A percentile compares a stretch with the other conserved stretches of the same genome.
These are phyloP conservation scores for Ardeotis arabs DNA, from an alignment of 2,113 vertebrate species.

Conservation along the genomic window DNA sequence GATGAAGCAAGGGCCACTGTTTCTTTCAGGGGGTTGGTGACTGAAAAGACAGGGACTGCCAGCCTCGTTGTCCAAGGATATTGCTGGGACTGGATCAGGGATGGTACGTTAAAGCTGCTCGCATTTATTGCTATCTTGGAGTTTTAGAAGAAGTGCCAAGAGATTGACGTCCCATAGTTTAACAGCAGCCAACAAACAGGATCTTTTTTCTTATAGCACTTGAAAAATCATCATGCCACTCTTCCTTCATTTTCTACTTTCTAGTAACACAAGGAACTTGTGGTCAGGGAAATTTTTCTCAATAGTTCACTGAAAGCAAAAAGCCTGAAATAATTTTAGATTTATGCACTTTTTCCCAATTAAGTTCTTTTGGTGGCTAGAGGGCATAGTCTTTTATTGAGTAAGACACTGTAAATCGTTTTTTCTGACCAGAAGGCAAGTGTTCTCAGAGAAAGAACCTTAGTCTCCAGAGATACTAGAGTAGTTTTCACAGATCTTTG, in stretches of 20 bases:
- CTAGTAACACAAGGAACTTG: neutral
- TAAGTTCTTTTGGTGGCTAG: conserved; percentile 3
- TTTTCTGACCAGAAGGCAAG: neutral
- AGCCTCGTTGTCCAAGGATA: neutral
- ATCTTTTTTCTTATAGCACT: neutral
- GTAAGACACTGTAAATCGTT: neutral
- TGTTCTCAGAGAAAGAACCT: neutral
- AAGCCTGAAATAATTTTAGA: neutral
- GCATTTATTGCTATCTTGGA: neutral
- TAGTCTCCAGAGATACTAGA: neutral
- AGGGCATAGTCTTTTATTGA: neutral
- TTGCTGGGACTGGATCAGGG: neutral
- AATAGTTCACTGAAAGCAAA: neutral
- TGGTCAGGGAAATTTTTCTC: neutral
- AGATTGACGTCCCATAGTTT: neutral
- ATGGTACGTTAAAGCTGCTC: neutral
- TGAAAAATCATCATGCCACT: neutral
- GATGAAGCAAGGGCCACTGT: neutral
- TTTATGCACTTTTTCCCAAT: neutral
- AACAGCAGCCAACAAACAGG: neutral
- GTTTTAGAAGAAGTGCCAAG: neutral
- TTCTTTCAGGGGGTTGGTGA: neutral
- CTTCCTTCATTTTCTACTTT: neutral
- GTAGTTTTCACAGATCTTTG: neutral
- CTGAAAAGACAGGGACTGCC: neutral